A percentile compares a stretch with the other conserved stretches of the same genome.
phyloP scores from a whole-genome alignment of 2,113 vertebrate genomes.

The Dipodomys merriami region DNA sequence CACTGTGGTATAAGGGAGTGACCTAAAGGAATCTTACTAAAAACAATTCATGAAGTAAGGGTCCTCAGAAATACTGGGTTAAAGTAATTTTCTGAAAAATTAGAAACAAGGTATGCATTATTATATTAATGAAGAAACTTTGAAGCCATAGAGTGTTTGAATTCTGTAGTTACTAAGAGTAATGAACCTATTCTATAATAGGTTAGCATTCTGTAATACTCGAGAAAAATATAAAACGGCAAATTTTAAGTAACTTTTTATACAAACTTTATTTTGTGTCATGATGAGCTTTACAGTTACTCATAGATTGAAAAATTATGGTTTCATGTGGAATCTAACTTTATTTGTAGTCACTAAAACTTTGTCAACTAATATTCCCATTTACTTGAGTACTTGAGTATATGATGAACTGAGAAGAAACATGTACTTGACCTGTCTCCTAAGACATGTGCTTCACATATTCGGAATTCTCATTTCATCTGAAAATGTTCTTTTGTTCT shows the following conservation, averaged over 20 bases:
- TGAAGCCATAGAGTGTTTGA: not conserved
- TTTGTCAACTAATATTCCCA: not conserved
- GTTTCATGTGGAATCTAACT: constrained; percentile 12
- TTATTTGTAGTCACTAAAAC: not conserved
- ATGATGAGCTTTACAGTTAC: not conserved
- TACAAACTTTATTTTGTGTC: not conserved
- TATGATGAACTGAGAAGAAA: not conserved
- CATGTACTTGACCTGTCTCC: not conserved
- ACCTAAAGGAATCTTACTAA: not conserved
- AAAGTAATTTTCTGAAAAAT: not conserved
- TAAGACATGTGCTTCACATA: not conserved
- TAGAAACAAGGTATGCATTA: not conserved
- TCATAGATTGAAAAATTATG: not conserved
- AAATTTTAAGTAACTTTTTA: constrained; percentile 23
- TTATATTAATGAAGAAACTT: constrained; percentile 18
- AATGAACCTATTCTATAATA: not conserved
- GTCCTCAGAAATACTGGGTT: not conserved
- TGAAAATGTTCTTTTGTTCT: constrained; percentile 6
- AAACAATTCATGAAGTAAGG: constrained; percentile 17
- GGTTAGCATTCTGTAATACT: not conserved
- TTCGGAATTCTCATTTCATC: not conserved
- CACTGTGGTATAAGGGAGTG: not conserved
- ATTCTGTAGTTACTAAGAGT: not conserved
- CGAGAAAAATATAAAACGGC: not conserved
- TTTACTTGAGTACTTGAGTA: not conserved